These are phyloP conservation scores for Lepus europaeus DNA, from an alignment of 2,113 vertebrate genomes.

Conservation along the genomic window DNA sequence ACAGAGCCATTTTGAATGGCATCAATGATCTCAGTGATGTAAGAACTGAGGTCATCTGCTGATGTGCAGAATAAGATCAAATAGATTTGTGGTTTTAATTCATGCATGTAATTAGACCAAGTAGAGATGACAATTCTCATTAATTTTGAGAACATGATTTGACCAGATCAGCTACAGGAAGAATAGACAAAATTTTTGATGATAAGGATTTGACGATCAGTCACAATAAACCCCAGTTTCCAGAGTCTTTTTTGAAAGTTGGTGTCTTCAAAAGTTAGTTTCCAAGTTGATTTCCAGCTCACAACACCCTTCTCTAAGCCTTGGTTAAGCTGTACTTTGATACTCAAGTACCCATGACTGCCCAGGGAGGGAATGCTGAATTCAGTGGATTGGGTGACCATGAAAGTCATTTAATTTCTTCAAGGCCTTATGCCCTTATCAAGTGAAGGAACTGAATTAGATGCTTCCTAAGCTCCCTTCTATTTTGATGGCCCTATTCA, in stretches of 20 bases:
- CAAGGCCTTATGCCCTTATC: not conserved
- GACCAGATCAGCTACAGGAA: slow-evolving; percentile 4
- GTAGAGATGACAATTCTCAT: slow-evolving; percentile 1
- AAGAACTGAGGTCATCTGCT: slow-evolving; percentile 44
- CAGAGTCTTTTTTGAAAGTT: not conserved
- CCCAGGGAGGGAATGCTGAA: not conserved
- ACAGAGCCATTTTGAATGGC: not conserved
- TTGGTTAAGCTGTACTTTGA: not conserved
- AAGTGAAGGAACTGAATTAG: not conserved
- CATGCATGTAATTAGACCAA: not conserved
- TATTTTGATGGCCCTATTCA: not conserved
- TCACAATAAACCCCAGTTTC: not conserved
- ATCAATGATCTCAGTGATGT: not conserved
- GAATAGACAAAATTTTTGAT: not conserved
- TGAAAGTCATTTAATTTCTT: slow-evolving; percentile 29
- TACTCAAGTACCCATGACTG: not conserved
- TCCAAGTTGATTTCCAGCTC: not conserved
- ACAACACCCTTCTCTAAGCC: not conserved
- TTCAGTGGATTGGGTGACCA: not conserved
- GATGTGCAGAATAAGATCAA: slow-evolving; percentile 12
- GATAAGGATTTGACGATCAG: not conserved
- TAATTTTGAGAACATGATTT: slow-evolving; percentile 41
- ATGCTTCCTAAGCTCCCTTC: not conserved
- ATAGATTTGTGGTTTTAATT: slow-evolving; percentile 18
- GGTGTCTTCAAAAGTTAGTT: not conserved